Evolutionary conservation across 2,888 invertebrate species (phyloP).

Genomic region (Gymnosoma rotundatum): DNA sequence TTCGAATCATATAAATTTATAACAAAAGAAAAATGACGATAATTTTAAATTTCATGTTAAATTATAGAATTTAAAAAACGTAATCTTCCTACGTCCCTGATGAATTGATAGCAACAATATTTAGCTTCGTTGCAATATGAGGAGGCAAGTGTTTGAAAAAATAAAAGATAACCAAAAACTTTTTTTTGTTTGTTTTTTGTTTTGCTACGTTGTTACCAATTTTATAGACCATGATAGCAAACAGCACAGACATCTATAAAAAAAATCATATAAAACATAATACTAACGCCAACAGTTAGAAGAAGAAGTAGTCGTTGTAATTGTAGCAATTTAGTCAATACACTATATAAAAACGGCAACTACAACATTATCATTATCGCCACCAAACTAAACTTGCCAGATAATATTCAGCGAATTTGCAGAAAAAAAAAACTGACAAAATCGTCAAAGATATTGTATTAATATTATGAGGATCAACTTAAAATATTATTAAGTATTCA

Average conservation of each 20-base stretch:
- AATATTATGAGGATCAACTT: no score
- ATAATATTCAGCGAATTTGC: no score
- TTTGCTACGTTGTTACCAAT: slow-evolving; percentile 49
- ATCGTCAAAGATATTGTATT: no score
- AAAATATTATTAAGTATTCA: no score
- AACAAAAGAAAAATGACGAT: slow-evolving; percentile 9
- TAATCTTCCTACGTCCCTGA: slow-evolving; percentile 60
- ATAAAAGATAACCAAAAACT: slow-evolving; percentile 53
- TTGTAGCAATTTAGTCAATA: slow-evolving; percentile 44
- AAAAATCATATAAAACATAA: slow-evolving; percentile 57
- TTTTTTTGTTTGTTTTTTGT: slow-evolving; percentile 15
- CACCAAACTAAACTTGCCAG: neutral
- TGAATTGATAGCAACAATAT: slow-evolving; percentile 52
- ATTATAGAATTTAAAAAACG: slow-evolving; percentile 10
- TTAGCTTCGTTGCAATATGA: slow-evolving; percentile 52
- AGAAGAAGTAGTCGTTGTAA: slow-evolving; percentile 37
- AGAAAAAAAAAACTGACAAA: no score
- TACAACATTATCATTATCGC: slow-evolving; percentile 58
- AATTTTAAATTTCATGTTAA: slow-evolving; percentile 20
- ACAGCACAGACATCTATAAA: slow-evolving; percentile 59
- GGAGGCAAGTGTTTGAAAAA: slow-evolving; percentile 61
- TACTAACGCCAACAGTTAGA: slow-evolving; percentile 58
- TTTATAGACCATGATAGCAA: slow-evolving; percentile 61
- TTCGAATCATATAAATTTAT: neutral
- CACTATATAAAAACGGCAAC: slow-evolving; percentile 38